phyloP scores from a whole-genome alignment of 2,888 invertebrate genomes.

The Luffia ferchaultella region DNA sequence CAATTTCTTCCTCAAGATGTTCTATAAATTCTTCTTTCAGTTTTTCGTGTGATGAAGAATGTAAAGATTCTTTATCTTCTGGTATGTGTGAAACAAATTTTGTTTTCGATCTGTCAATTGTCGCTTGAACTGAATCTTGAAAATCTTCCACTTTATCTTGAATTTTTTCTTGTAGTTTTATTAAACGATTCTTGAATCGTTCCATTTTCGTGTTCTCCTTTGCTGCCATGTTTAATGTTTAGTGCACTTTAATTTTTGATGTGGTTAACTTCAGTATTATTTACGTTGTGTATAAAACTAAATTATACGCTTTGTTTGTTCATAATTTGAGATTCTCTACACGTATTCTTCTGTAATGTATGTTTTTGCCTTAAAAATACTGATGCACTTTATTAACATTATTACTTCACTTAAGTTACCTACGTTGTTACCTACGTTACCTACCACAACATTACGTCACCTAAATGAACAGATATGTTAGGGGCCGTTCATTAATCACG shows the following conservation, averaged over 20 bases:
- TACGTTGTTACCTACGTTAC: too few species aligned
- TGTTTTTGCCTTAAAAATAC: too few species aligned
- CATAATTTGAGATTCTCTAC: too few species aligned
- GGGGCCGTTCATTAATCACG: too few species aligned
- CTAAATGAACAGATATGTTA: too few species aligned
- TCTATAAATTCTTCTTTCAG: slow-evolving; percentile 26
- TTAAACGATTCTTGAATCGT: slow-evolving; percentile 34
- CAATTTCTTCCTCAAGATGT: slow-evolving; percentile 1
- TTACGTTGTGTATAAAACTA: not conserved
- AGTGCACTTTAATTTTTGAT: too few species aligned
- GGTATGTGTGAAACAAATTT: slow-evolving; percentile 41
- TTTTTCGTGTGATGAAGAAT: slow-evolving; percentile 18
- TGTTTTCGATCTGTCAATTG: slow-evolving; percentile 34
- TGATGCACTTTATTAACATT: too few species aligned
- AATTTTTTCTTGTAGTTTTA: slow-evolving; percentile 45
- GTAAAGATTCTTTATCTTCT: slow-evolving; percentile 40
- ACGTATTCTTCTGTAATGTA: too few species aligned
- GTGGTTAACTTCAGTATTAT: not conserved
- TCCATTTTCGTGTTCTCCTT: slow-evolving; percentile 41
- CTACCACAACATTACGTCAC: too few species aligned
- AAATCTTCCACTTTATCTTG: slow-evolving; percentile 50
- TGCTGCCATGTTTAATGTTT: slow-evolving; percentile 28
- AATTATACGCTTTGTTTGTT: too few species aligned
- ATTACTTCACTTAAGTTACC: too few species aligned
- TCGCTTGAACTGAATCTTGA: slow-evolving; percentile 49